These are phyloP conservation scores for Clarias macrocephalus DNA, from an alignment of 2,113 vertebrate species.

Conservation along the genomic window DNA sequence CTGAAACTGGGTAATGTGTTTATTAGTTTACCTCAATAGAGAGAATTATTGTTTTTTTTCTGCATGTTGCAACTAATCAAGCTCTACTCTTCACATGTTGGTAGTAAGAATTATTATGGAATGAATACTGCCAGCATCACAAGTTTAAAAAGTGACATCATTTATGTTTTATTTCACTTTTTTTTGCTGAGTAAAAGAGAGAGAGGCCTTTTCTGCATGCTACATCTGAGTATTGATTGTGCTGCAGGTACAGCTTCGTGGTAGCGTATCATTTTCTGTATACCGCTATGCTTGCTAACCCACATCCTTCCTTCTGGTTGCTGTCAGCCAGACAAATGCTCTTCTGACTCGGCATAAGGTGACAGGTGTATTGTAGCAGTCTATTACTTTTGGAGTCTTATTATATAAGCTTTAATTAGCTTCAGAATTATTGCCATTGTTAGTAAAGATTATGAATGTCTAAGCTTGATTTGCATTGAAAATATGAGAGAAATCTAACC, in stretches of 20 bases:
- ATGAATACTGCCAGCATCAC: not conserved
- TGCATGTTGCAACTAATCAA: not conserved
- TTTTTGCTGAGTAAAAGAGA: not conserved
- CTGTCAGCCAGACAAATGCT: constrained; percentile 25
- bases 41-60: not conserved
- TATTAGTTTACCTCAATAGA: not conserved
- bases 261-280: not conserved
- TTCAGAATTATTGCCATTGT: not conserved
- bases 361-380: constrained; percentile 39
- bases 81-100: not conserved
- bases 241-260: not conserved
- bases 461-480: not conserved
- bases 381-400: not conserved
- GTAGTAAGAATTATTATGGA: not conserved
- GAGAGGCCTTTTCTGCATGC: not conserved
- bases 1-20: not conserved
- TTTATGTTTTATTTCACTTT: not conserved
- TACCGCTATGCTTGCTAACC: constrained; percentile 12
- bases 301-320: constrained; percentile 46
- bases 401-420: not conserved
- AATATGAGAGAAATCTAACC: not conserved
- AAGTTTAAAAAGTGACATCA: not conserved
- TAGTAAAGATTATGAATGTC: not conserved
- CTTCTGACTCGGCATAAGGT: constrained; percentile 24
- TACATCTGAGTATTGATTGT: not conserved